Percentiles rank a stretch among this genome's conserved stretches.
Evolutionary conservation across 2,888 invertebrate genomes (phyloP).

Genomic region (Clistopyga incitator): DNA sequence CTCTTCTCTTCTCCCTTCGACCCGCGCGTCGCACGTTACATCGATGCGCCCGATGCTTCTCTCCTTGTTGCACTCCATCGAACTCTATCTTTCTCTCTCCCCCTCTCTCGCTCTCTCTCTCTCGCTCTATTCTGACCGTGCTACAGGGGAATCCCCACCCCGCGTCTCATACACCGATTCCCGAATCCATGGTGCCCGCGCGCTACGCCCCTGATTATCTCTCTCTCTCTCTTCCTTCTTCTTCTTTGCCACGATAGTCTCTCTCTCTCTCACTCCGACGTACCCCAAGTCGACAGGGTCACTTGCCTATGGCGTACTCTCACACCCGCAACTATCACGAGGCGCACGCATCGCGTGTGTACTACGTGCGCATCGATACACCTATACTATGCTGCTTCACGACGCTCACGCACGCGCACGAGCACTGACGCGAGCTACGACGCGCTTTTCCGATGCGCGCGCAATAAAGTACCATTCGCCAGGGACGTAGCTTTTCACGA

Average conservation of each 20-base stretch:
- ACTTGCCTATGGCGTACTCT: constrained; percentile 66
- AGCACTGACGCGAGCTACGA: constrained; percentile 53
- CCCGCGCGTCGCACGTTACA: constrained; percentile 53
- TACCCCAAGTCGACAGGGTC: constrained; percentile 57
- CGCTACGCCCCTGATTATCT: constrained; percentile 25
- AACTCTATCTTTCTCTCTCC: background rate
- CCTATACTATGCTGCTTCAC: constrained; percentile 40
- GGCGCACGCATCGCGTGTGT: background rate
- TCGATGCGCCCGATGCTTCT: constrained; percentile 44
- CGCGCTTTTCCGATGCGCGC: constrained; percentile 57
- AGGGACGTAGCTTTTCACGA: constrained; percentile 49
- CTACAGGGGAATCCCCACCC: constrained; percentile 52
- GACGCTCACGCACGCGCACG: constrained; percentile 47
- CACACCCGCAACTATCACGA: constrained; percentile 45
- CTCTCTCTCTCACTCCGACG: constrained; percentile 42
- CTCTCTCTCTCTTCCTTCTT: background rate
- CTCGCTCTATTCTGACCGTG: background rate
- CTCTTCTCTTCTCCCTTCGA: constrained; percentile 61
- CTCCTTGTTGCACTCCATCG: constrained; percentile 15
- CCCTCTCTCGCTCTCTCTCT: background rate
- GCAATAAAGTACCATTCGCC: constrained; percentile 30
- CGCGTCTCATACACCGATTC: constrained; percentile 66
- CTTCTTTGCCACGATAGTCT: constrained; percentile 28
- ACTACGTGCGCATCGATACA: background rate
- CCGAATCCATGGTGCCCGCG: constrained; percentile 47